These are phyloP conservation scores for Drosophila subquinaria DNA, from an alignment of 2,888 invertebrate genomes.

Conservation along the genomic window DNA sequence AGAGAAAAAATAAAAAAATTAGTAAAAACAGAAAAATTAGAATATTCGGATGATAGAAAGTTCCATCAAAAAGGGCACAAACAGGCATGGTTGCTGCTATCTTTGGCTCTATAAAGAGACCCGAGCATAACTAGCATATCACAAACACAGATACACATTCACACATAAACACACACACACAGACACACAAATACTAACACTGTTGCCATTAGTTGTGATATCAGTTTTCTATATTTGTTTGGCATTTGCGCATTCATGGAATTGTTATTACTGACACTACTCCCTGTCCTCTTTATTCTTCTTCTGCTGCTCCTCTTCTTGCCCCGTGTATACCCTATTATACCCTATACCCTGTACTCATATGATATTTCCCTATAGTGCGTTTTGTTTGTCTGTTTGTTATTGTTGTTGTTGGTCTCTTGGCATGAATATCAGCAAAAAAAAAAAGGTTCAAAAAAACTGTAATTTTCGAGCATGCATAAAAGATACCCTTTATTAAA, in stretches of 20 bases:
- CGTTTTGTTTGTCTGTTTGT: conserved; percentile 18
- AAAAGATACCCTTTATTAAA: neutral
- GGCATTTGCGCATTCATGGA: conserved; percentile 56
- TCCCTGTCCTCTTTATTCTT: neutral
- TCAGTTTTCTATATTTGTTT: conserved; percentile 62
- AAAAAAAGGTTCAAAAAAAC: conserved; percentile 13
- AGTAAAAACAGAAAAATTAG: too few species aligned
- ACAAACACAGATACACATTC: conserved; percentile 14
- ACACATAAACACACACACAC: conserved; percentile 9
- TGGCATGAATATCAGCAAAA: conserved; percentile 28
- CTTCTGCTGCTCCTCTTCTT: neutral
- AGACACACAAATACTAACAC: neutral
- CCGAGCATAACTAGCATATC: conserved; percentile 26
- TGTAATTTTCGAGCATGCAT: neutral
- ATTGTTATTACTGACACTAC: conserved; percentile 46
- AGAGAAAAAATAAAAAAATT: too few species aligned
- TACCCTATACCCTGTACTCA: conserved; percentile 4
- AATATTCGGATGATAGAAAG: too few species aligned
- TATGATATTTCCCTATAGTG: conserved; percentile 8
- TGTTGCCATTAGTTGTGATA: conserved; percentile 56
- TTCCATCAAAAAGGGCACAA: neutral
- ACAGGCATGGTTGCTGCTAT: conserved; percentile 20
- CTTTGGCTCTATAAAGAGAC: conserved; percentile 37
- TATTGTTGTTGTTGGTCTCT: neutral
- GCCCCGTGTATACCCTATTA: conserved; percentile 1